Conservation (phyloP, 2,888 invertebrate species). For the Mamestra brassicae region DNA sequence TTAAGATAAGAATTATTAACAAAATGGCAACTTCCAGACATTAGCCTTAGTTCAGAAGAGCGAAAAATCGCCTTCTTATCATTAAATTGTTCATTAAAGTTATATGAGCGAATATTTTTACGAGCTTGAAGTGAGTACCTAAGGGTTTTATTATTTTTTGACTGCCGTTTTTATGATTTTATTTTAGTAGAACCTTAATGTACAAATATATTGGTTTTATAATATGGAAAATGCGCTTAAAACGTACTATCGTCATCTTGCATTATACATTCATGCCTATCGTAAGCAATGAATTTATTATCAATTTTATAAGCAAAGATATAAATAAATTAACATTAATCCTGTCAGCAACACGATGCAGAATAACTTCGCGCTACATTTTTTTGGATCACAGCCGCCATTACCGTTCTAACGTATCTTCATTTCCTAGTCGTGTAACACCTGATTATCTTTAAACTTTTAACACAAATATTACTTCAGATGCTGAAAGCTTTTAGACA, state of each 20-base stretch:
- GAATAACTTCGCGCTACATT: constrained; percentile 19
- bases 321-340: constrained; percentile 39
- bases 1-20: constrained; percentile 56
- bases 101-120: constrained; percentile 44
- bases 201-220: background rate
- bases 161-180: constrained; percentile 43
- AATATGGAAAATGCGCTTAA: background rate
- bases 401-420: constrained; percentile 35
- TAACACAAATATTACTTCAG: constrained; percentile 52
- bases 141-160: constrained; percentile 41
- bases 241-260: constrained; percentile 11
- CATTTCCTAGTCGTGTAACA: constrained; percentile 63
- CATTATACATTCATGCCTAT: background rate
- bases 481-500: constrained; percentile 38
- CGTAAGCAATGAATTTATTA: constrained; percentile 1
- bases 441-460: constrained; percentile 58
- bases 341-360: constrained; percentile 14
- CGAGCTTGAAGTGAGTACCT: constrained; percentile 31
- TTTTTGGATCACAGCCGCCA: constrained; percentile 28
- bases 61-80: constrained; percentile 42
- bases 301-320: constrained; percentile 2
- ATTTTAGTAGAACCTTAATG: constrained; percentile 17
- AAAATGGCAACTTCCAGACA: constrained; percentile 40
- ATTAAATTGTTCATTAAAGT: constrained; percentile 52
- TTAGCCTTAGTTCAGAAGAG: constrained; percentile 51